These are phyloP conservation scores for Pygmarrhopalites habei DNA, from an alignment of 1,140 invertebrate genomes.

Conservation along the genomic window DNA sequence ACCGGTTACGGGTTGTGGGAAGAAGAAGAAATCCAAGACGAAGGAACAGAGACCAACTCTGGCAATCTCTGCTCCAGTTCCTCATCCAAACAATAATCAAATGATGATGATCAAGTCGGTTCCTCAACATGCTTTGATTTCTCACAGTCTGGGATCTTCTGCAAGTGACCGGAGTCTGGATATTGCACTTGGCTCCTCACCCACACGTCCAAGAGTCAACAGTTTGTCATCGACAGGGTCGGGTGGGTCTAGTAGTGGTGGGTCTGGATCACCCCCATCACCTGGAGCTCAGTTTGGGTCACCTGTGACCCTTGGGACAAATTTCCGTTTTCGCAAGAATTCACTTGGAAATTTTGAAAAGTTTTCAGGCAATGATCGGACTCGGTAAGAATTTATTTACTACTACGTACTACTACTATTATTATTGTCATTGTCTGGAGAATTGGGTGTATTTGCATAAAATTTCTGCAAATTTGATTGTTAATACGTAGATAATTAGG, in stretches of 20 bases:
- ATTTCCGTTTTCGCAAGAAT: conserved; percentile 13
- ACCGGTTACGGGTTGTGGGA: conserved; percentile 38
- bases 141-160: conserved; percentile 45
- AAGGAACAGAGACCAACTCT: conserved; percentile 41
- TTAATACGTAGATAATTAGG: no score
- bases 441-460: no score
- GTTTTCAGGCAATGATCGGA: not conserved
- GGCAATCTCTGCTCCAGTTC: conserved; percentile 39
- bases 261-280: conserved; percentile 11
- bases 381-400: not conserved
- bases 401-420: no score
- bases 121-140: no score
- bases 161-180: conserved; percentile 49
- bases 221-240: conserved; percentile 58
- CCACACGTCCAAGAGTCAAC: conserved; percentile 47
- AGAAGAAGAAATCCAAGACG: conserved; percentile 47
- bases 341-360: not conserved
- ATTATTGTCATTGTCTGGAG: no score
- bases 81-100: conserved; percentile 38
- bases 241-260: conserved; percentile 53
- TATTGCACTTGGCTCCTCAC: conserved; percentile 15
- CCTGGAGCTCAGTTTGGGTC: conserved; percentile 55
- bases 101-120: not conserved
- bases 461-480: no score
- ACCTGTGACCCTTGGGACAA: not conserved